Evolutionary conservation across 2,888 invertebrate genomes (phyloP).

Genomic region (Adelognathus sp.): DNA sequence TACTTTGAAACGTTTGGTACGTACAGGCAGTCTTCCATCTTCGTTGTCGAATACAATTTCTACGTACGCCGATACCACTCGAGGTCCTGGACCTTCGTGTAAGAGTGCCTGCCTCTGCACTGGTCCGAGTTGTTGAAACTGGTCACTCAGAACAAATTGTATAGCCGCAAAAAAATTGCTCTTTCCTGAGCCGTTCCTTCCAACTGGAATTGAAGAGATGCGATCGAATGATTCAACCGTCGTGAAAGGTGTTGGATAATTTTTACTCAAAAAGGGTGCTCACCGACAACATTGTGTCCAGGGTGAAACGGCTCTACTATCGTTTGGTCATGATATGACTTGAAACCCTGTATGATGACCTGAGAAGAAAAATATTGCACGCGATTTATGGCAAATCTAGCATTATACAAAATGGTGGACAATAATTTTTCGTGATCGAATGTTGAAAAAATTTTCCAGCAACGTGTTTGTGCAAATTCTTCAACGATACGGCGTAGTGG

Average conservation of each 20-base stretch:
- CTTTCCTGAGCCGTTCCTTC: conserved; percentile 99
- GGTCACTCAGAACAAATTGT: conserved; percentile 99
- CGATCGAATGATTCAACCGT: no score
- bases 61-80: conserved; percentile 98
- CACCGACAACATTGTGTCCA: conserved; percentile 96
- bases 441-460: no score
- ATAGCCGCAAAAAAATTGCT: conserved; percentile 99
- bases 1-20: background rate
- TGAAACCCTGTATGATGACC: conserved; percentile 99
- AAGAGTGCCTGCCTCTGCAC: conserved; percentile 97
- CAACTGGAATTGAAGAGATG: conserved; percentile 86
- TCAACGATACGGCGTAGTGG: no score
- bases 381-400: no score
- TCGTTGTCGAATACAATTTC: conserved; percentile 99
- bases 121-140: conserved; percentile 97
- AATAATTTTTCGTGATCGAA: background rate
- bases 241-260: no score
- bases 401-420: background rate
- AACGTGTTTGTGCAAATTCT: no score
- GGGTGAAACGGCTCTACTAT: conserved; percentile 98
- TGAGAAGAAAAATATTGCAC: conserved; percentile 81
- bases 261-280: no score
- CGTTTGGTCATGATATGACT: conserved; percentile 99
- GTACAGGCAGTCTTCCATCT: conserved; percentile 98
- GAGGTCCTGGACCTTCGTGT: conserved; percentile 98